A percentile compares a stretch with the other conserved stretches of the same genome.
These are phyloP conservation scores for Antennarius striatus DNA, from an alignment of 2,113 vertebrate genomes.

Conservation along the genomic window DNA sequence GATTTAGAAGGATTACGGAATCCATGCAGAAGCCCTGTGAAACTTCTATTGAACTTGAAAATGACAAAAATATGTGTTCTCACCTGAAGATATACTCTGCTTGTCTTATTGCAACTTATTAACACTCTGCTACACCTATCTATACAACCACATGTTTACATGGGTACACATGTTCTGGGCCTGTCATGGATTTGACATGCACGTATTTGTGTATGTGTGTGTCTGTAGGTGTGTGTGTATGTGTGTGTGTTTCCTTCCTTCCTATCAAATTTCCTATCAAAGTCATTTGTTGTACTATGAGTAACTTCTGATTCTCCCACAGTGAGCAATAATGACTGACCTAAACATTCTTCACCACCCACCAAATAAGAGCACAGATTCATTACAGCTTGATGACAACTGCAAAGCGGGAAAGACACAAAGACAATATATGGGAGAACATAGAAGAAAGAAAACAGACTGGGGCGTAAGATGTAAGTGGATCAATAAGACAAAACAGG, in stretches of 20 bases:
- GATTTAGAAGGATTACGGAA: too few relatives aligned
- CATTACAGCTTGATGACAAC: conserved; percentile 61
- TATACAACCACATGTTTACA: conserved; percentile 19
- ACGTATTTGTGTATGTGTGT: conserved; percentile 7
- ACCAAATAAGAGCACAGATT: conserved; percentile 59
- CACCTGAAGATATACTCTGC: conserved; percentile 9
- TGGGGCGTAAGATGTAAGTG: conserved; percentile 35
- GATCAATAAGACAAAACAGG: conserved; percentile 45
- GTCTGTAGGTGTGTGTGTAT: conserved; percentile 1
- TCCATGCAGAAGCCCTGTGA: too few relatives aligned
- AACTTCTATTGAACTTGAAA: too few relatives aligned
- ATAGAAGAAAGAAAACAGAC: conserved; percentile 31
- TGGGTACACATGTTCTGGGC: conserved; percentile 12
- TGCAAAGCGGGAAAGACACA: conserved; percentile 10
- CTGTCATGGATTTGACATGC: conserved; percentile 41
- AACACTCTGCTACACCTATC: conserved; percentile 55
- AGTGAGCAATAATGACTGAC: conserved; percentile 40
- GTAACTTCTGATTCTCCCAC: conserved; percentile 46
- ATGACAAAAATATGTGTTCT: too few relatives aligned
- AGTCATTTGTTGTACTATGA: conserved; percentile 39
- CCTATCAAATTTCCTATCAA: conserved; percentile 24
- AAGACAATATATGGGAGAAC: conserved; percentile 14
- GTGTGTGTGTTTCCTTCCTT: conserved; percentile 9
- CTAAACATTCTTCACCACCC: conserved; percentile 51
- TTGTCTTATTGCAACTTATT: conserved; percentile 44